These are phyloP conservation scores for Alca torda DNA, from an alignment of 2,797 vertebrate species.

Conservation along the genomic window DNA sequence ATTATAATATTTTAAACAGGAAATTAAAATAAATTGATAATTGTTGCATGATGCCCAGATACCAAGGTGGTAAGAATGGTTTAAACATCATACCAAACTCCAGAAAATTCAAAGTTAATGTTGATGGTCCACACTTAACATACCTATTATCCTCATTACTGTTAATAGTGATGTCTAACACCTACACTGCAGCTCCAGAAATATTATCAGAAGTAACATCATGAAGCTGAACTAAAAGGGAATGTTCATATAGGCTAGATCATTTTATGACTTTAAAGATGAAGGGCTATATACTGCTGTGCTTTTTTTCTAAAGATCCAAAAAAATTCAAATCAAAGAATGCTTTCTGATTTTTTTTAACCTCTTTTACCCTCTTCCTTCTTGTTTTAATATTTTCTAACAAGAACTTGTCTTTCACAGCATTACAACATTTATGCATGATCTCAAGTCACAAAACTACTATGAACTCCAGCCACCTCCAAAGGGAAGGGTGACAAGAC, in stretches of 20 bases:
- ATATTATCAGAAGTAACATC: not conserved
- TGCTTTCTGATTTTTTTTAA: not conserved
- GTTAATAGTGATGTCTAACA: not conserved
- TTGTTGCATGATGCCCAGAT: not conserved
- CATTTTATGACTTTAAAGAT: not conserved
- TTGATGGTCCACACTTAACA: not conserved
- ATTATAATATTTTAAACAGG: not conserved
- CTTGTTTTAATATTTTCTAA: not conserved
- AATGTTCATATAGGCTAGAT: not conserved
- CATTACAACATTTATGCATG: not conserved
- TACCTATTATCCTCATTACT: not conserved
- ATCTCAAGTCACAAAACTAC: not conserved
- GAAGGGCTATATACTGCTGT: not conserved
- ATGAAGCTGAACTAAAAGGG: not conserved
- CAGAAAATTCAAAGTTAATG: not conserved
- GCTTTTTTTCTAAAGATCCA: not conserved
- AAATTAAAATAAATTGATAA: conserved; percentile 1
- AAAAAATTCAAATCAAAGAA: not conserved
- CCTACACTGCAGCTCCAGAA: not conserved
- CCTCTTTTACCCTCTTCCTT: not conserved
- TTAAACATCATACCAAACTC: not conserved
- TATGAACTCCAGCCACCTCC: not conserved
- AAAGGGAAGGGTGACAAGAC: not conserved
- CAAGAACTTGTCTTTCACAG: not conserved
- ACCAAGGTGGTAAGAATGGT: not conserved